phyloP scores from a whole-genome alignment of 2,888 invertebrate species.

The Leptinotarsa tumamoca region DNA sequence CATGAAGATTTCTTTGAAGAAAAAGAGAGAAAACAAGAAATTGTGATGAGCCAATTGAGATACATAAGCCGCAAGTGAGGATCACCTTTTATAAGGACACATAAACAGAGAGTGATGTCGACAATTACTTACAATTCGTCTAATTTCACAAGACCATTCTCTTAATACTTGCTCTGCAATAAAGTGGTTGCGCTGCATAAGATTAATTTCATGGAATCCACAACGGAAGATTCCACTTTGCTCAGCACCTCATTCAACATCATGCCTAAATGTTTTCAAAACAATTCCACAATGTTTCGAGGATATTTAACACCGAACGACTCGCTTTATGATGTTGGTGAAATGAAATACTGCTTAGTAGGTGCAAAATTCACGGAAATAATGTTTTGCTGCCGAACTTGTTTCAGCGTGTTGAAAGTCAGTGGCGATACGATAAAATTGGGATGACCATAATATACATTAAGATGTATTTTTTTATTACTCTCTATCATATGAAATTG shows the following conservation, averaged over 20 bases:
- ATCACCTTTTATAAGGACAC: background rate
- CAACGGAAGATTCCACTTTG: slow-evolving; percentile 23
- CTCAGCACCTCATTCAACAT: slow-evolving; percentile 24
- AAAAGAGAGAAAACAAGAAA: too few relatives aligned
- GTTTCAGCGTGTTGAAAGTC: slow-evolving; percentile 4
- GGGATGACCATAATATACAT: background rate
- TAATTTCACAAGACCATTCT: background rate
- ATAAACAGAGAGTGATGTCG: background rate
- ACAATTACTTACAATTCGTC: background rate
- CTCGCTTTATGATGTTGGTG: slow-evolving; percentile 15
- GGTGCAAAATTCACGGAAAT: slow-evolving; percentile 18
- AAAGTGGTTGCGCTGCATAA: slow-evolving; percentile 1
- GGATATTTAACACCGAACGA: slow-evolving; percentile 22
- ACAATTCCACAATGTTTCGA: slow-evolving; percentile 25
- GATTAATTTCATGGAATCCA: slow-evolving; percentile 17
- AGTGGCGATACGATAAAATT: background rate
- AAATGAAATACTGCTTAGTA: slow-evolving; percentile 26
- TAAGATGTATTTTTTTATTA: background rate
- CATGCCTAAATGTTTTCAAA: slow-evolving; percentile 27
- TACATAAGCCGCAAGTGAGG: too few relatives aligned
- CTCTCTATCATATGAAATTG: too few relatives aligned
- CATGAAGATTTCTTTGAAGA: too few relatives aligned
- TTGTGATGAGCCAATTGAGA: too few relatives aligned
- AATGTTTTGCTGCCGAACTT: slow-evolving; percentile 4
- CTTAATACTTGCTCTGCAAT: slow-evolving; percentile 1